Evolutionary conservation across 2,113 vertebrate genomes (phyloP).

Genomic region (Grammatotria lemairii): DNA sequence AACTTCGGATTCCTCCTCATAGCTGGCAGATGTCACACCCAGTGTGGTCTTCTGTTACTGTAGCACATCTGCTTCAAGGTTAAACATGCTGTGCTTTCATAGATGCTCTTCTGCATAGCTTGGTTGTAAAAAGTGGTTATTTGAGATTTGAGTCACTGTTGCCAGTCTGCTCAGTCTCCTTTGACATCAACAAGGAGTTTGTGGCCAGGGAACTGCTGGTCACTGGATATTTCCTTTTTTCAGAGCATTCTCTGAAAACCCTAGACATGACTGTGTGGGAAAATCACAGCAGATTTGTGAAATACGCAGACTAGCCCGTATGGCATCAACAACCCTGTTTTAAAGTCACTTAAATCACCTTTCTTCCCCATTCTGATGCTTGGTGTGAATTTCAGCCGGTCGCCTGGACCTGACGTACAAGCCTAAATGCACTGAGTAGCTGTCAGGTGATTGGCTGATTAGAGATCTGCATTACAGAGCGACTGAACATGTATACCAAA

Average conservation of each 20-base stretch:
- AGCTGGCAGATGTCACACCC: not conserved
- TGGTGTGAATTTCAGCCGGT: not conserved
- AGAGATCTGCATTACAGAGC: not conserved
- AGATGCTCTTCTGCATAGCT: not conserved
- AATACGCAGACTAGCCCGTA: not conserved
- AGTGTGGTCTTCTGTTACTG: not conserved
- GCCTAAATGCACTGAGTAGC: not conserved
- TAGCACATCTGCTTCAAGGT: not conserved
- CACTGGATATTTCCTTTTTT: not conserved
- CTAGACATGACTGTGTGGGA: not conserved
- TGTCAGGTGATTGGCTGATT: not conserved
- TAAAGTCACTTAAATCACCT: not conserved
- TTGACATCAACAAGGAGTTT: not conserved
- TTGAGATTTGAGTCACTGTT: not conserved
- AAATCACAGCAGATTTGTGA: not conserved
- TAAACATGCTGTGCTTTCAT: not conserved
- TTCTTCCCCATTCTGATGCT: not conserved
- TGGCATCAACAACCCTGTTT: not conserved
- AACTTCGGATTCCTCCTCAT: not conserved
- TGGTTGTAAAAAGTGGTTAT: not conserved
- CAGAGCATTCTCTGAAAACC: not conserved
- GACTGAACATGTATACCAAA: not conserved
- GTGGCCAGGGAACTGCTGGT: not conserved
- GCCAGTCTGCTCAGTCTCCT: not conserved
- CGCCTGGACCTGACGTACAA: not conserved